Evolutionary conservation across 2,888 invertebrate genomes (phyloP).

Genomic region (Xestoiulus laeticollis): DNA sequence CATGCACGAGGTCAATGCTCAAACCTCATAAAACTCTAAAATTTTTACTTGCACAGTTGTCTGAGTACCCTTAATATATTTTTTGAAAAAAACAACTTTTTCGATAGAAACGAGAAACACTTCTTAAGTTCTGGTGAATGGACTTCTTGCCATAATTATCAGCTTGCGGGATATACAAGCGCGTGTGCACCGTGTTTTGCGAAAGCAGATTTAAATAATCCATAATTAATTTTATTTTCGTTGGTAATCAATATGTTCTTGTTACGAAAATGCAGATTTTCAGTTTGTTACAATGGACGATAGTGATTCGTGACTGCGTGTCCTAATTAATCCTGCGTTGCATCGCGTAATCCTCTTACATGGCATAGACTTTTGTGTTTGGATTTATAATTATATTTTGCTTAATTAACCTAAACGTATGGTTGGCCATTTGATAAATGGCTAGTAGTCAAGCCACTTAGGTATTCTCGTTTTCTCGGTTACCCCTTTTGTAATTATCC

Average conservation of each 20-base stretch:
- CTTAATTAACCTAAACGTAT: neutral
- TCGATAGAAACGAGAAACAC: too few relatives aligned
- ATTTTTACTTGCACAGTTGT: too few relatives aligned
- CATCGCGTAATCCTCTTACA: conserved; percentile 19
- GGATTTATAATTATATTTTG: conserved; percentile 1
- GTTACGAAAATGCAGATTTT: neutral
- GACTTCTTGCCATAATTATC: neutral
- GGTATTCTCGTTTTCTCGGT: too few relatives aligned
- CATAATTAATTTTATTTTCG: neutral
- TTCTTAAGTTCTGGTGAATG: too few relatives aligned
- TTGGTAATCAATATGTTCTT: neutral
- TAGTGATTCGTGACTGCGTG: neutral
- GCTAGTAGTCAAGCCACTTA: neutral
- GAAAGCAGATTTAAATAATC: neutral
- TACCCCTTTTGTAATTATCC: too few relatives aligned
- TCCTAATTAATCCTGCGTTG: neutral
- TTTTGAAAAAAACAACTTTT: too few relatives aligned
- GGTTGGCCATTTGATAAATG: neutral
- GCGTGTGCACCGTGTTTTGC: neutral
- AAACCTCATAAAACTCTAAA: too few relatives aligned
- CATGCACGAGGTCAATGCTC: too few relatives aligned
- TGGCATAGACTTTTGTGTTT: neutral
- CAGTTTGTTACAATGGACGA: neutral
- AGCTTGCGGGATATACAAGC: neutral
- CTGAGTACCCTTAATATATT: too few relatives aligned